phyloP scores from a whole-genome alignment of 2,113 vertebrate genomes.

The Budorcas taxicolor region DNA sequence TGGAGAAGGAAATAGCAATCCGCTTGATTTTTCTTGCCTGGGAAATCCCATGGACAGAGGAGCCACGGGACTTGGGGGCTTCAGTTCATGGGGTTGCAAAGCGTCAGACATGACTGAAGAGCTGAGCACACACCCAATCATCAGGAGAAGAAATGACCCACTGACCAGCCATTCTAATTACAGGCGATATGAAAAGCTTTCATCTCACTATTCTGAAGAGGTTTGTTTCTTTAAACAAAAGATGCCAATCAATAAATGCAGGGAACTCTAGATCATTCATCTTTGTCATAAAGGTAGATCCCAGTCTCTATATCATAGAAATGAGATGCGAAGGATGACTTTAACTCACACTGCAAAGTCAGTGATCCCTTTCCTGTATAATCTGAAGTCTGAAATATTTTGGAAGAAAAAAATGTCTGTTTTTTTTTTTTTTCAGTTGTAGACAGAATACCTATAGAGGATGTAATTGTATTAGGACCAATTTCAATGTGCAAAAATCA shows the following conservation, averaged over 20 bases:
- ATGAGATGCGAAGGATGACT: neutral
- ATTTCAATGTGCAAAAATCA: neutral
- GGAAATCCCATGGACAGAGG: neutral
- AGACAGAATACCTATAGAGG: neutral
- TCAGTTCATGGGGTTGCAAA: neutral
- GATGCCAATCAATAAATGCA: neutral
- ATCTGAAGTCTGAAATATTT: neutral
- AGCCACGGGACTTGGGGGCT: neutral
- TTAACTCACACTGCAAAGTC: neutral
- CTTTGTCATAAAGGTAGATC: neutral
- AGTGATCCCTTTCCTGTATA: neutral
- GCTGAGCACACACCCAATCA: neutral
- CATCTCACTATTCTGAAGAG: neutral
- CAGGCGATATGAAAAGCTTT: neutral
- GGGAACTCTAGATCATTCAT: neutral
- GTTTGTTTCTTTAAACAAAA: conserved; percentile 2
- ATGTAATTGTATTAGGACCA: neutral
- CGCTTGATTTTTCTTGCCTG: neutral
- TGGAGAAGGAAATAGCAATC: neutral
- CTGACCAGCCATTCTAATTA: neutral
- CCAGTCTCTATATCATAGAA: neutral
- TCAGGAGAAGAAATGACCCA: neutral
- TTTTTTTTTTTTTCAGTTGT: neutral
- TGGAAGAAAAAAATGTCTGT: neutral
- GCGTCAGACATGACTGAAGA: neutral